Percentiles rank a stretch among this genome's conserved stretches.
These are phyloP conservation scores for Argyrosomus japonicus DNA, from an alignment of 2,113 vertebrate genomes.

Conservation along the genomic window DNA sequence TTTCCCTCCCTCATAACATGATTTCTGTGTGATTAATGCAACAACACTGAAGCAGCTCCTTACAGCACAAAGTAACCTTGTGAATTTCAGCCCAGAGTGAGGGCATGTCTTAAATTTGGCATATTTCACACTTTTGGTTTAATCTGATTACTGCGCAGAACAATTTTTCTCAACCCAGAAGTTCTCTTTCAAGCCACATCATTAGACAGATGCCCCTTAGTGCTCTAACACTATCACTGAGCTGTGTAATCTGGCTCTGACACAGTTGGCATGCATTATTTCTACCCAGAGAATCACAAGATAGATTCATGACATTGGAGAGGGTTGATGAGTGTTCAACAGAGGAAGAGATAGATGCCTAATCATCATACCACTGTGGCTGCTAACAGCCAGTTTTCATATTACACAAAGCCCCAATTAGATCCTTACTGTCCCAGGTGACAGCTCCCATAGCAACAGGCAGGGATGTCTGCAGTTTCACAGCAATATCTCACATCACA, in stretches of 20 bases:
- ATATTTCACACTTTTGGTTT: constrained; percentile 52
- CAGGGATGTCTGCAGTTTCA: constrained; percentile 33
- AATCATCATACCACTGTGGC: constrained; percentile 54
- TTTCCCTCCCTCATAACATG: background rate
- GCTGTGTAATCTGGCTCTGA: constrained; percentile 68
- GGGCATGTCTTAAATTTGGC: constrained; percentile 40
- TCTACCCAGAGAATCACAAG: constrained; percentile 55
- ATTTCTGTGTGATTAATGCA: constrained; percentile 27
- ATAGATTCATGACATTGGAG: constrained; percentile 54
- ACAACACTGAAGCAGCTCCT: constrained; percentile 15
- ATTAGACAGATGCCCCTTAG: constrained; percentile 68
- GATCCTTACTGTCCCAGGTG: constrained; percentile 58
- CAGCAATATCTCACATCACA: constrained; percentile 13
- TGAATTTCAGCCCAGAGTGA: constrained; percentile 32
- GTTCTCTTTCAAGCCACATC: constrained; percentile 53
- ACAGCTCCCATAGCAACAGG: constrained; percentile 56
- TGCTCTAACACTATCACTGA: constrained; percentile 66
- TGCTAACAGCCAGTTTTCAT: constrained; percentile 66
- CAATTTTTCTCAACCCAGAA: constrained; percentile 25
- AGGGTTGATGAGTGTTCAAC: constrained; percentile 58
- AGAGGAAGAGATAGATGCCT: constrained; percentile 57
- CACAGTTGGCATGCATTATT: constrained; percentile 62
- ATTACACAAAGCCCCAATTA: constrained; percentile 66
- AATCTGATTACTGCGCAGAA: constrained; percentile 46
- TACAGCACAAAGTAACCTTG: constrained; percentile 7